Conservation (phyloP, 2,888 invertebrate genomes). For the Mythimna vitellina region DNA sequence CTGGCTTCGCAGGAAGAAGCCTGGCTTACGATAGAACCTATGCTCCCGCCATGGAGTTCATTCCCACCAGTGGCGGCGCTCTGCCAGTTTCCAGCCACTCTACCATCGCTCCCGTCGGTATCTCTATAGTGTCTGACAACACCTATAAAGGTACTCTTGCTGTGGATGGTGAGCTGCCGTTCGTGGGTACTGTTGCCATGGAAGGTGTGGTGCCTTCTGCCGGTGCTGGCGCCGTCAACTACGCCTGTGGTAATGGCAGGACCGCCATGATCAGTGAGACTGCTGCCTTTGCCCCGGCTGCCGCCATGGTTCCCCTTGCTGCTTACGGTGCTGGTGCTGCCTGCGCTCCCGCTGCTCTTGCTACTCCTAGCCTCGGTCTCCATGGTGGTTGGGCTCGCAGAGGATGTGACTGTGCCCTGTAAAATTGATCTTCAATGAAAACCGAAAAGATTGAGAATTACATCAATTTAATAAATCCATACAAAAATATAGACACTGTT, state of each 20-base stretch:
- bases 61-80: conserved; percentile 48
- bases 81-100: conserved; percentile 42
- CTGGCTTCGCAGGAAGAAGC: conserved; percentile 15
- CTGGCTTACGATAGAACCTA: conserved; percentile 25
- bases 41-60: conserved; percentile 24
- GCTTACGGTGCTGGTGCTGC: conserved; percentile 9
- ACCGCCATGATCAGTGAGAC: conserved; percentile 61
- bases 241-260: conserved; percentile 73
- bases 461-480: too few species aligned
- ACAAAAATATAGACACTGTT: too few species aligned
- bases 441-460: too few species aligned
- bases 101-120: conserved; percentile 30
- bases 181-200: conserved; percentile 71
- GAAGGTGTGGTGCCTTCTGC: conserved; percentile 73
- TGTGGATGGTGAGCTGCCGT: conserved; percentile 71
- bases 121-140: conserved; percentile 56
- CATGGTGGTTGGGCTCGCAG: conserved; percentile 9
- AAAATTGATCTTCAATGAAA: neutral
- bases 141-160: conserved; percentile 59
- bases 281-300: conserved; percentile 14
- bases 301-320: conserved; percentile 54
- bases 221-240: conserved; percentile 71
- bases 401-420: conserved; percentile 14
- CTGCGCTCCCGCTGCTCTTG: conserved; percentile 27
- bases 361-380: neutral